Evolutionary conservation across 2,113 vertebrate species (phyloP).

Genomic region (Nyctibius bracteatus): DNA sequence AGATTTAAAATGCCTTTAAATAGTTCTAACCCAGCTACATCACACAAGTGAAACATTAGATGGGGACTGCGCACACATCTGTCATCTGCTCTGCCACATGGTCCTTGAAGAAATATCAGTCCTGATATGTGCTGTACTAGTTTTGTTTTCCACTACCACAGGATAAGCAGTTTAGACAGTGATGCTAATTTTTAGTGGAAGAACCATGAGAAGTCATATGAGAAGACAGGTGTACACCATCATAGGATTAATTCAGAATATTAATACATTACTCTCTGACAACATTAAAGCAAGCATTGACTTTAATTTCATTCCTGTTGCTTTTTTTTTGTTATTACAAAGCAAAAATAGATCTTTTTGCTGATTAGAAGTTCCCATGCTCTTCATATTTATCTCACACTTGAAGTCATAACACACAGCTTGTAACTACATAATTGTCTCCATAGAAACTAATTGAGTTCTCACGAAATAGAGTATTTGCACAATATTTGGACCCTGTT

Average conservation of each 20-base stretch:
- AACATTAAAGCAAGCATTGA: not conserved
- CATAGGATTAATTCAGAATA: not conserved
- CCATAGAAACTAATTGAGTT: slow-evolving; percentile 55
- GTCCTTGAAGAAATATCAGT: not conserved
- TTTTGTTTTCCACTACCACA: not conserved
- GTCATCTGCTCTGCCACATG: slow-evolving; percentile 1
- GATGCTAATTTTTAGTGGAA: not conserved
- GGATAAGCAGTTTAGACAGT: slow-evolving; percentile 18
- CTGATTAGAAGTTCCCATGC: slow-evolving; percentile 23
- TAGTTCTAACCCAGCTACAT: slow-evolving; percentile 10
- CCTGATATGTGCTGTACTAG: not conserved
- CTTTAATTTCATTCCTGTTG: not conserved
- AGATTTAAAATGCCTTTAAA: slow-evolving; percentile 34
- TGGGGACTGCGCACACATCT: not conserved
- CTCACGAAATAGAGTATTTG: not conserved
- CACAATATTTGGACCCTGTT: slow-evolving; percentile 60
- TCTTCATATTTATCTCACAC: slow-evolving; percentile 39
- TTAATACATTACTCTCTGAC: not conserved
- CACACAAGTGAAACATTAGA: not conserved
- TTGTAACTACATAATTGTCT: slow-evolving; percentile 56
- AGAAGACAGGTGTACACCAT: not conserved
- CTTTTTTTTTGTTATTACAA: slow-evolving; percentile 20
- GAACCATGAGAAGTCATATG: not conserved
- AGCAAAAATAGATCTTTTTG: slow-evolving; percentile 32
- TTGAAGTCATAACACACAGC: slow-evolving; percentile 17